Evolutionary conservation across 1,140 invertebrate genomes (phyloP).

Genomic region (Berghia stephanieae): DNA sequence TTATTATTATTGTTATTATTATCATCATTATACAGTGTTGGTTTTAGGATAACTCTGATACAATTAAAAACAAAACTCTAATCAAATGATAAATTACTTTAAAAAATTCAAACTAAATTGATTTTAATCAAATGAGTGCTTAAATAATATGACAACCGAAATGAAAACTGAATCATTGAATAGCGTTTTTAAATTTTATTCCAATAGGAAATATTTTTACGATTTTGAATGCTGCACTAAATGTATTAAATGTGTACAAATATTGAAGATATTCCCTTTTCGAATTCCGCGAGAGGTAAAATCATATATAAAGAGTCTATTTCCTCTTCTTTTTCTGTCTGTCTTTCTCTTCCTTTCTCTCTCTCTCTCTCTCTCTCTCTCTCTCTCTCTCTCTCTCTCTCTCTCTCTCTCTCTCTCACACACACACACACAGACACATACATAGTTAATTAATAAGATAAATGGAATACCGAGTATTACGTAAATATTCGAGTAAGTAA

Average conservation of each 20-base stretch:
- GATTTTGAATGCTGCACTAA: not conserved
- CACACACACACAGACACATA: not conserved
- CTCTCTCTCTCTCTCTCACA: not conserved
- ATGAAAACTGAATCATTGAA: not conserved
- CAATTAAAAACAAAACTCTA: too few relatives aligned
- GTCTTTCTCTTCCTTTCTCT: not conserved
- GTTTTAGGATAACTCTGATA: too few relatives aligned
- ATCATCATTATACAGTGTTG: too few relatives aligned
- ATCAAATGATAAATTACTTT: too few relatives aligned
- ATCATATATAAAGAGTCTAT: not conserved
- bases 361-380: not conserved
- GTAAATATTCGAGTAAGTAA: too few relatives aligned
- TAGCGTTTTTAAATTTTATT: not conserved
- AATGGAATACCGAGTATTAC: too few relatives aligned
- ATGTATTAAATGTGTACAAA: not conserved
- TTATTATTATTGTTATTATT: too few relatives aligned
- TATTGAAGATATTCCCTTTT: conserved; percentile 5
- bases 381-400: not conserved
- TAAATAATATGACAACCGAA: too few relatives aligned
- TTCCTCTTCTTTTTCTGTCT: not conserved
- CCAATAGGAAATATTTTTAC: not conserved
- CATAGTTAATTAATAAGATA: too few relatives aligned
- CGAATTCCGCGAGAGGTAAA: not conserved
- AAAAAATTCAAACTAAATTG: too few relatives aligned
- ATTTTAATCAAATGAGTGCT: too few relatives aligned